These are phyloP conservation scores for Pseudomyrmex sp. DNA, from an alignment of 1,140 invertebrate species.

Conservation along the genomic window DNA sequence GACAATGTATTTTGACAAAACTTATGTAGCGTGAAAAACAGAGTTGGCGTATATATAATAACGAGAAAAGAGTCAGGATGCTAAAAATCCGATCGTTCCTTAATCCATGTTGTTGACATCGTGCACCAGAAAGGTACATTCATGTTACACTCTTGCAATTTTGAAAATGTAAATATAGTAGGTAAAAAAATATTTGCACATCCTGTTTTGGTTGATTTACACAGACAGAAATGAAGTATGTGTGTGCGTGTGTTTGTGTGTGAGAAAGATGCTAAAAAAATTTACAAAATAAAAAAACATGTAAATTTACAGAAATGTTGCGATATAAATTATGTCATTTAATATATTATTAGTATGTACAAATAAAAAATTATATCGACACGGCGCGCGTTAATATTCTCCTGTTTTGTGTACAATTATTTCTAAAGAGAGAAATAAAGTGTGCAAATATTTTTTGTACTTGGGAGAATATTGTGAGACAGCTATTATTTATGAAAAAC, in stretches of 20 bases:
- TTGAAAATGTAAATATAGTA: not conserved
- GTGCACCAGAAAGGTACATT: constrained; percentile 19
- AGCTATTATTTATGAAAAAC: constrained; percentile 13
- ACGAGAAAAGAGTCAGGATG: constrained; percentile 14
- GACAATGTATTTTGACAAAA: constrained; percentile 62
- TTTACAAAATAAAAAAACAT: too few species aligned
- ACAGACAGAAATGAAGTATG: too few species aligned
- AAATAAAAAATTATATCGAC: too few species aligned
- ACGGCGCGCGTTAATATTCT: too few species aligned
- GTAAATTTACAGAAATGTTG: too few species aligned
- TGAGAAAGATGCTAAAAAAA: too few species aligned
- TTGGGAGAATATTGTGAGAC: constrained; percentile 33
- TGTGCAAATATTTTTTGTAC: not conserved
- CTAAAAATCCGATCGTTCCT: constrained; percentile 35
- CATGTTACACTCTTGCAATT: not conserved
- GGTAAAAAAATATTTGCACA: too few species aligned
- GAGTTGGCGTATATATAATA: constrained; percentile 31
- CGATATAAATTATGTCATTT: too few species aligned
- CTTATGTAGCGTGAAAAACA: constrained; percentile 18
- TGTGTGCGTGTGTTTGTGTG: not conserved
- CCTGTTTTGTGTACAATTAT: not conserved
- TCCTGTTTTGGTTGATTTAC: too few species aligned
- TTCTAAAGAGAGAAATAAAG: too few species aligned
- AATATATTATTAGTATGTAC: too few species aligned
- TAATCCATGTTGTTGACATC: constrained; percentile 27